Evolutionary conservation across 2,113 vertebrate species (phyloP).

Genomic region (Laticauda laticaudata): DNA sequence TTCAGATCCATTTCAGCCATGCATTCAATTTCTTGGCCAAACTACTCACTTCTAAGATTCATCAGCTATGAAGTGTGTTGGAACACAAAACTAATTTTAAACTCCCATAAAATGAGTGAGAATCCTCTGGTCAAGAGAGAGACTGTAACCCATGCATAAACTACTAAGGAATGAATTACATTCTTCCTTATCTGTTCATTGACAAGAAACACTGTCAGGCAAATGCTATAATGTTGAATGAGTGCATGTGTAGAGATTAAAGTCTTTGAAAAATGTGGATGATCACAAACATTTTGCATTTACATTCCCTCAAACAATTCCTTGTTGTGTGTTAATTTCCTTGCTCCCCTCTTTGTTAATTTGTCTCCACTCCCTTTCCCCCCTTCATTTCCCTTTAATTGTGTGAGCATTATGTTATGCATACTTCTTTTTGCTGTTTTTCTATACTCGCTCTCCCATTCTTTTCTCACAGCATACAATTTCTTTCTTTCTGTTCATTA

Average conservation of each 20-base stretch:
- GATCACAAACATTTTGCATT: background rate
- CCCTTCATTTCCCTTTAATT: background rate
- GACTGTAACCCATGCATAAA: background rate
- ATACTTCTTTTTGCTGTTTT: background rate
- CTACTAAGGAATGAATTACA: background rate
- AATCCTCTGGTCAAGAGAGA: background rate
- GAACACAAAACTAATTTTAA: background rate
- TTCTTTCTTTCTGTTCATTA: background rate
- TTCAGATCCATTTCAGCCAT: background rate
- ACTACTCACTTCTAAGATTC: background rate
- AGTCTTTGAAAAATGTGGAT: background rate
- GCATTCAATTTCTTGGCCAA: background rate
- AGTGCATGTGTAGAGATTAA: background rate
- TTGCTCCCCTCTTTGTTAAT: slow-evolving; percentile 35
- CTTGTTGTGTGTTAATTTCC: slow-evolving; percentile 10
- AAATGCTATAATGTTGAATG: background rate
- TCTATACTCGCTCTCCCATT: background rate
- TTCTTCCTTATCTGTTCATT: background rate
- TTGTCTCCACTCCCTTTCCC: slow-evolving; percentile 19
- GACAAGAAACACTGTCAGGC: background rate
- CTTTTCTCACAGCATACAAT: background rate
- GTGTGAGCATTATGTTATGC: slow-evolving; percentile 19
- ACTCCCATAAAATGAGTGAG: background rate
- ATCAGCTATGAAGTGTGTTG: background rate
- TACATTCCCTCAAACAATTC: background rate